These are phyloP conservation scores for Nicator chloris DNA, from an alignment of 2,113 vertebrate species.

Conservation along the genomic window DNA sequence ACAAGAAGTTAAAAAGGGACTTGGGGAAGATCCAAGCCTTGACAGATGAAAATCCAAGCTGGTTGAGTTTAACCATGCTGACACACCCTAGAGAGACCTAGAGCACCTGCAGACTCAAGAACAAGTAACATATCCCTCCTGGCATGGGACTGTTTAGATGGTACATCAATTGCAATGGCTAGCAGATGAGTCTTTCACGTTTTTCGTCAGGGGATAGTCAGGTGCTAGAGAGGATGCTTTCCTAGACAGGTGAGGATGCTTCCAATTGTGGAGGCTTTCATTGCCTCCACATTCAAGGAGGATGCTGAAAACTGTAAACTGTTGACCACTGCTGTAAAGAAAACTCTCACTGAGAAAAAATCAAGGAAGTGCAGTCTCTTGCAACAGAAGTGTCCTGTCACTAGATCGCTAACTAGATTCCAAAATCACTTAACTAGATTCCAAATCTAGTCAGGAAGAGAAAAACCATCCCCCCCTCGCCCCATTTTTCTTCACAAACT, in stretches of 20 bases:
- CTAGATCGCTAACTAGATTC: background rate
- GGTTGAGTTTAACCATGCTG: background rate
- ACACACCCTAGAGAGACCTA: background rate
- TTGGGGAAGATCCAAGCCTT: background rate
- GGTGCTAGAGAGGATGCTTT: background rate
- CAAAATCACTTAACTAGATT: background rate
- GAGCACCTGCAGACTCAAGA: background rate
- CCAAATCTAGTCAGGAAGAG: background rate
- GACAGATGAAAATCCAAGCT: background rate
- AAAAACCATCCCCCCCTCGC: rapidly evolving
- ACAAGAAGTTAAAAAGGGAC: background rate
- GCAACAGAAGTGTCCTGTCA: background rate
- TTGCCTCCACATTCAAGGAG: background rate
- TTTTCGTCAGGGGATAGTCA: background rate
- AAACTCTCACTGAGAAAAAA: background rate
- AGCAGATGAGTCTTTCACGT: background rate
- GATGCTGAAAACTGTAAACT: background rate
- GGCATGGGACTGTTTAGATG: rapidly evolving
- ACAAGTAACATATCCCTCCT: background rate
- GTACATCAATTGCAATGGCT: background rate
- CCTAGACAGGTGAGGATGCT: background rate
- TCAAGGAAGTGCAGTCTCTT: background rate
- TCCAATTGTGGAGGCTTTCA: background rate
- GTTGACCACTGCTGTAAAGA: background rate
- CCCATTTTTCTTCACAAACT: background rate